Percentiles rank a stretch among this genome's conserved stretches.
phyloP scores from a whole-genome alignment of 2,797 vertebrate genomes.

The Acanthornis magna region DNA sequence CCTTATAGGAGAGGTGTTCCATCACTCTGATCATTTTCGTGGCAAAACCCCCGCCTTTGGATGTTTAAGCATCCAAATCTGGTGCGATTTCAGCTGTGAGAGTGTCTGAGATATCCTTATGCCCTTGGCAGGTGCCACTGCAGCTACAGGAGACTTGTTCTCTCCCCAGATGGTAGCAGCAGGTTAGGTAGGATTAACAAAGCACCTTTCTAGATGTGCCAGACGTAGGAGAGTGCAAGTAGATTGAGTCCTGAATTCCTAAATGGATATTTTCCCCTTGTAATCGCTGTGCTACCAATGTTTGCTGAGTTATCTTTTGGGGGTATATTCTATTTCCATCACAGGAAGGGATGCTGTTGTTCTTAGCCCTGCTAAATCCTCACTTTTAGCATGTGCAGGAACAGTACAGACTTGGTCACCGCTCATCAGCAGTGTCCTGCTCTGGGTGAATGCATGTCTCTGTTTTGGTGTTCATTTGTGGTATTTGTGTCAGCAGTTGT shows the following conservation, averaged over 20 bases:
- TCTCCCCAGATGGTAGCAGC: not conserved
- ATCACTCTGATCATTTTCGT: not conserved
- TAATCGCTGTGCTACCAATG: not conserved
- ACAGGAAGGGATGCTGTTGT: not conserved
- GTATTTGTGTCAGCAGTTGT: not conserved
- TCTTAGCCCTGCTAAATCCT: not conserved
- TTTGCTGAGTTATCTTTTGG: not conserved
- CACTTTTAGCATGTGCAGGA: not conserved
- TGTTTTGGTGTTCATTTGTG: not conserved
- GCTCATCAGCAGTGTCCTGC: not conserved
- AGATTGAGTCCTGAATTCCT: not conserved
- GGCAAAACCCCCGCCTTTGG: not conserved
- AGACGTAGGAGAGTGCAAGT: not conserved
- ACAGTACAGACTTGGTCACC: not conserved
- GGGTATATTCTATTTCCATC: not conserved
- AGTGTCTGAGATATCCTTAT: not conserved
- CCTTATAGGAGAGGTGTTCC: not conserved
- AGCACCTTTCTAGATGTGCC: not conserved
- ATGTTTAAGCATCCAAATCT: not conserved
- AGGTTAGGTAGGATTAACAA: not conserved
- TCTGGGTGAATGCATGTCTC: not conserved
- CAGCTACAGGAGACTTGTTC: not conserved
- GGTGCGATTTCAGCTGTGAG: not conserved
- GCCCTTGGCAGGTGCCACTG: not conserved
- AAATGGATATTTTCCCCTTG: not conserved